These are phyloP conservation scores for Gadopsis bispinosus DNA, from an alignment of 2,797 vertebrate genomes.

Conservation along the genomic window DNA sequence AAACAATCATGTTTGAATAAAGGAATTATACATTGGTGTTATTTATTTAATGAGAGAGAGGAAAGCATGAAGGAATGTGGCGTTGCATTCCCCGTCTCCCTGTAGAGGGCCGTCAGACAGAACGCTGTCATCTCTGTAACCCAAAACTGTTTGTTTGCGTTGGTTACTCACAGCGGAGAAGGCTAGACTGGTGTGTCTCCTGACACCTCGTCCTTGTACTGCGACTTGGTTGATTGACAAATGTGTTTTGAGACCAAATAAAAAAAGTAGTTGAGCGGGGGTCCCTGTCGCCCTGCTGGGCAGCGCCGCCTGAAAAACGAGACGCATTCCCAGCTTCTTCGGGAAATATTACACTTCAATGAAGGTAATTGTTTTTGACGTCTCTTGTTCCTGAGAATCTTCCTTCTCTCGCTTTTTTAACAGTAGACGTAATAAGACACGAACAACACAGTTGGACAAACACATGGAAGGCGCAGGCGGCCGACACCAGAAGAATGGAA, in stretches of 20 bases:
- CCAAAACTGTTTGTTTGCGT: slow-evolving; percentile 56
- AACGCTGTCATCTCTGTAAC: slow-evolving; percentile 49
- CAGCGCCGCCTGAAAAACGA: slow-evolving; percentile 11
- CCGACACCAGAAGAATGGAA: slow-evolving; percentile 20
- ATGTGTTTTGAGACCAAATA: slow-evolving; percentile 76
- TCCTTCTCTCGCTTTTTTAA: slow-evolving; percentile 21
- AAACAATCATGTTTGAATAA: slow-evolving; percentile 19
- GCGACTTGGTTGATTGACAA: slow-evolving; percentile 64
- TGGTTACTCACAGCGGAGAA: slow-evolving; percentile 34
- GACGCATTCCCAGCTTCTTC: slow-evolving; percentile 30
- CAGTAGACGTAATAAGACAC: slow-evolving; percentile 18
- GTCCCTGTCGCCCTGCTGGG: slow-evolving; percentile 22
- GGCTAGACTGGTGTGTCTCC: slow-evolving; percentile 36
- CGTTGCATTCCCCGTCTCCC: slow-evolving; percentile 13
- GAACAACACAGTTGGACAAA: slow-evolving; percentile 25
- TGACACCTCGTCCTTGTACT: slow-evolving; percentile 44
- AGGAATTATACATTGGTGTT: slow-evolving; percentile 4
- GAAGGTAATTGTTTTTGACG: slow-evolving; percentile 49
- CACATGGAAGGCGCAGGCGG: neutral
- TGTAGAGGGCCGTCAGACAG: slow-evolving; percentile 3
- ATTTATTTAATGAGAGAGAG: slow-evolving; percentile 60
- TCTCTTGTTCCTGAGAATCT: slow-evolving; percentile 35
- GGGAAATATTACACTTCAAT: slow-evolving; percentile 48
- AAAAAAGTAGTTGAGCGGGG: slow-evolving; percentile 16
- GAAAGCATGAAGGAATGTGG: slow-evolving; percentile 53